Base-by-base conservation (phyloP, 2,797 vertebrate species). In the Gadopsis marmoratus region DNA sequence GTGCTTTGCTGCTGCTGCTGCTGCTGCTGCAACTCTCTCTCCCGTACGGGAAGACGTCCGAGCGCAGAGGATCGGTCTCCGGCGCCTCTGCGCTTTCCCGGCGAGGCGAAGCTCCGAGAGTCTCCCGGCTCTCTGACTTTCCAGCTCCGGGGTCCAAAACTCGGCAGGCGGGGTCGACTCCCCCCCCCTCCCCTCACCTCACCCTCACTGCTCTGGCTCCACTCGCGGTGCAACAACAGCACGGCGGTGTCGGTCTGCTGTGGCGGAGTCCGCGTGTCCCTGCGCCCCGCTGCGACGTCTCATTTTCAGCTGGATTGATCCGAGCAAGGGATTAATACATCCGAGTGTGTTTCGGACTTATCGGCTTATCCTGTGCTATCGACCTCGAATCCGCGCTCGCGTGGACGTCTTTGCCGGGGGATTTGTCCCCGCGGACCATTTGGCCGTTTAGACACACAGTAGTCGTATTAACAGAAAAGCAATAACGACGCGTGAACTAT, bases 311-410 rank as follows among this genome's bases (percentile, higher is more conserved):
- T 74, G 76, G 75, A 89, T 79, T 84, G 89, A 90, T 92, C 85
- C 63, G 41, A 86, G 82, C 51, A 10, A 47, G 61, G 84, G 84
- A 87, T 93, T 92, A 94, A 93, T 93, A 92, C 89, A 89, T 86
- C 51, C 81, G 84, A 88, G 89, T 85, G 87, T 86, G 73, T 86
- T 86, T 78, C 39, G 66, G 82, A 90, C 79, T 94, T 89, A 94
- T 92, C 92, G 82, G 91, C 90, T 93, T 93, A 91, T 81, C 86
- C 81, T 41, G 79, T 47, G 79, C 76, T 77, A 90, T 82, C 78
- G 66, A 84, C 78, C 78, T 81, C 82, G 87, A 94, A 94, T 88
- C 91, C 90, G 71, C 54, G 85, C 79, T 85, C 89, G 88, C 91
- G 90, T 81, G 91, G 84, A 79, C 69, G 91, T 91, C 81, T 89